Percentiles rank a stretch among this genome's conserved stretches.
Conservation (phyloP, 2,113 vertebrate species). For the Sardina pilchardus region DNA sequence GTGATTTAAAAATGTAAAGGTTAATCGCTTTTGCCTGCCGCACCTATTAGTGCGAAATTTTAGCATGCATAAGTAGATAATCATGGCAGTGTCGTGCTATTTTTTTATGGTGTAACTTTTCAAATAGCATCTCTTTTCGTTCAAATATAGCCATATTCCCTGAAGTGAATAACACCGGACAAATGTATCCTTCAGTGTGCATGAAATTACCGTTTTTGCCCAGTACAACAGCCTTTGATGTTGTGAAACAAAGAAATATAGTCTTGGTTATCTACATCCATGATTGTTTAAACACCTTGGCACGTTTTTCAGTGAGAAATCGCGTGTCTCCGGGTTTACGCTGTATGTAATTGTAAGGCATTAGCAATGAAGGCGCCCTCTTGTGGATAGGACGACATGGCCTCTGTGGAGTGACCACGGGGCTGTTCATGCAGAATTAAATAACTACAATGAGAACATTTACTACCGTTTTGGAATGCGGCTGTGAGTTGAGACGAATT, state of each 20-base stretch:
- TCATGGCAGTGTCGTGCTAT: not conserved
- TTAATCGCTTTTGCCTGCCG: not conserved
- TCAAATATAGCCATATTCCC: not conserved
- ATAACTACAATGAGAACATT: conserved; percentile 19
- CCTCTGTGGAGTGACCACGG: not conserved
- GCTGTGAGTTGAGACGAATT: not conserved
- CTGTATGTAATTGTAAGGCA: not conserved
- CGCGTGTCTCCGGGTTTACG: not conserved
- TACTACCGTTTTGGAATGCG: not conserved
- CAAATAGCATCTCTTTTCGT: not conserved
- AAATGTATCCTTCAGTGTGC: not conserved
- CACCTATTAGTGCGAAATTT: not conserved
- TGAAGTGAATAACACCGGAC: not conserved
- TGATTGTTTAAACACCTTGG: not conserved
- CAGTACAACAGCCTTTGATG: not conserved
- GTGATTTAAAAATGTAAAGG: not conserved
- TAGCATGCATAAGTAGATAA: not conserved
- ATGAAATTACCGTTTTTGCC: not conserved
- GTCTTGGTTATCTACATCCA: not conserved
- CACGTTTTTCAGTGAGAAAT: not conserved
- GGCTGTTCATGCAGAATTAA: conserved; percentile 13
- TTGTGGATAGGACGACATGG: not conserved
- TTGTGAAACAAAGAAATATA: not conserved
- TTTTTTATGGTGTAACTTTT: not conserved
- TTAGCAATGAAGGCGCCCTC: not conserved